phyloP scores from a whole-genome alignment of 1,140 invertebrate genomes.

The Drosophila sproati region DNA sequence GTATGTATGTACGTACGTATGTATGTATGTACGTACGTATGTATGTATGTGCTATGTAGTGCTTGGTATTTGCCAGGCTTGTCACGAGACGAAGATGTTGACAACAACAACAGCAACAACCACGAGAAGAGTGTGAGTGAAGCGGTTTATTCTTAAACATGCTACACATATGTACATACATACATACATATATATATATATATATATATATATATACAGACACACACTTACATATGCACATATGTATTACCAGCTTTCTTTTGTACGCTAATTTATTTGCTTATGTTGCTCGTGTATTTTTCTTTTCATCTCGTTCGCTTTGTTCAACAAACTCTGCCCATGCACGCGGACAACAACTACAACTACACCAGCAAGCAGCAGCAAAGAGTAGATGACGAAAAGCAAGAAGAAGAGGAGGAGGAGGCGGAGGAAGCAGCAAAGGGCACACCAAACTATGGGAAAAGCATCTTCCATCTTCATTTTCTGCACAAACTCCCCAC shows the following conservation, averaged over 20 bases:
- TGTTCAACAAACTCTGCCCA: conserved; percentile 17
- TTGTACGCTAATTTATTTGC: conserved; percentile 61
- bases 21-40: conserved; percentile 22
- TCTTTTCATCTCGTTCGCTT: conserved; percentile 30
- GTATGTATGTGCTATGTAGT: conserved; percentile 9
- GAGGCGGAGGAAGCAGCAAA: no score
- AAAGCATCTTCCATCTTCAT: conserved; percentile 54
- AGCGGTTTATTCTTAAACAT: conserved; percentile 44
- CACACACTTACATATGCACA: background rate
- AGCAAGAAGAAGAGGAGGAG: no score
- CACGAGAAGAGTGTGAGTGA: conserved; percentile 24
- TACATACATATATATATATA: background rate
- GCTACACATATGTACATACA: background rate
- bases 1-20: background rate
- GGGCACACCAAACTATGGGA: conserved; percentile 36
- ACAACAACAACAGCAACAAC: conserved; percentile 39
- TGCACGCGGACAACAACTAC: conserved; percentile 16
- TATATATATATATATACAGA: background rate
- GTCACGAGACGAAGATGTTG: conserved; percentile 43
- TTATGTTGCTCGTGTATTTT: conserved; percentile 36
- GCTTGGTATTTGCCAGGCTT: conserved; percentile 35
- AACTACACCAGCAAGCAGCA: background rate
- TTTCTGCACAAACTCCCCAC: conserved; percentile 20
- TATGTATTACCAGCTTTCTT: conserved; percentile 33
- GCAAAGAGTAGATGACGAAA: background rate